These are phyloP conservation scores for Probosciger aterrimus DNA, from an alignment of 2,113 vertebrate genomes.

Conservation along the genomic window DNA sequence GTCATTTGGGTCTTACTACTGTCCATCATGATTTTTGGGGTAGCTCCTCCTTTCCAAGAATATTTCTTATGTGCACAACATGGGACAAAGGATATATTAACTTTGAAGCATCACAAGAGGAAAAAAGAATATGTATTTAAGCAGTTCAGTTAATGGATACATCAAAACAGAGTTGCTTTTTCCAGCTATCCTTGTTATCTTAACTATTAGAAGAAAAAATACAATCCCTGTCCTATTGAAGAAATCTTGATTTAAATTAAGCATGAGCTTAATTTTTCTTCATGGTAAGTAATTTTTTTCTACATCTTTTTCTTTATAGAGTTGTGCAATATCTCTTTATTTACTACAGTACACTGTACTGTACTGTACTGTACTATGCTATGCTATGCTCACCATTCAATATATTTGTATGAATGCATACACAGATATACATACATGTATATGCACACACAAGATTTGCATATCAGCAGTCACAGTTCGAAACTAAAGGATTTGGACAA, in stretches of 20 bases:
- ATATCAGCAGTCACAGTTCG: slow-evolving; percentile 49
- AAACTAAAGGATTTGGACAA: slow-evolving; percentile 49
- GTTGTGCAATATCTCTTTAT: not conserved
- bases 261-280: not conserved
- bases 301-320: not conserved
- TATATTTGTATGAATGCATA: not conserved
- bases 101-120: not conserved
- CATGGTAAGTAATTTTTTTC: not conserved
- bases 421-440: not conserved
- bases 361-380: not conserved
- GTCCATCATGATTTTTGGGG: not conserved
- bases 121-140: not conserved
- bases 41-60: not conserved
- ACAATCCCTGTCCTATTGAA: not conserved
- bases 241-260: not conserved
- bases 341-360: not conserved
- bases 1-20: not conserved
- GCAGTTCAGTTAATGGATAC: not conserved
- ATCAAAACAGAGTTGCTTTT: not conserved
- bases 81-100: not conserved
- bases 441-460: not conserved
- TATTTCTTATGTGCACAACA: not conserved
- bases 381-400: not conserved
- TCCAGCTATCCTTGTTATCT: not conserved
- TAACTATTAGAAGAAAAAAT: not conserved